phyloP scores from a whole-genome alignment of 1,140 invertebrate species.

The Leptinotarsa lineolata region DNA sequence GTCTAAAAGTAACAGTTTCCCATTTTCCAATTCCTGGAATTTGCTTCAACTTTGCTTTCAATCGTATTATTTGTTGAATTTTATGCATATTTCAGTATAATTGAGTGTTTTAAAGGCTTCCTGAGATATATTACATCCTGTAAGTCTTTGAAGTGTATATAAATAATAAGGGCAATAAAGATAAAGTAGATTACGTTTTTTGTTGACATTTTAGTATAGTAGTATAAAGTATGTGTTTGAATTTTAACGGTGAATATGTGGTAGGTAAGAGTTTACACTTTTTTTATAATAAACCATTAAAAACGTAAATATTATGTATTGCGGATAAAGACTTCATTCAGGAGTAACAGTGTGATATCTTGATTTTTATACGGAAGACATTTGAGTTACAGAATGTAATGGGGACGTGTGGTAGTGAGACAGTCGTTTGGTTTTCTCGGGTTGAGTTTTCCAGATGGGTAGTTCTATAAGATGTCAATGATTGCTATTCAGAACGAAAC shows the following conservation, averaged over 20 bases:
- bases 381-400: too few species aligned
- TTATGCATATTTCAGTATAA: conserved; percentile 14
- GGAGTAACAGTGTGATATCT: not conserved
- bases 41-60: not conserved
- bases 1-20: too few species aligned
- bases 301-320: conserved; percentile 24
- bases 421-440: too few species aligned
- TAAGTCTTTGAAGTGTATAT: conserved; percentile 22
- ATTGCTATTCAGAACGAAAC: too few species aligned
- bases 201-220: conserved; percentile 31
- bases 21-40: too few species aligned
- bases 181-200: conserved; percentile 26
- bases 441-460: too few species aligned
- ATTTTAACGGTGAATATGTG: conserved; percentile 26
- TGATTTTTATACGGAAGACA: too few species aligned
- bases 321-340: not conserved
- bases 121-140: conserved; percentile 28
- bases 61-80: not conserved
- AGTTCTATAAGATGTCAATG: too few species aligned
- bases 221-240: conserved; percentile 26
- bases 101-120: not conserved
- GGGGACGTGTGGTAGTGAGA: too few species aligned
- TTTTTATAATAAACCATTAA: conserved; percentile 14
- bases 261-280: conserved; percentile 22
- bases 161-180: conserved; percentile 26